Percentiles rank a stretch among this genome's conserved stretches.
Evolutionary conservation across 1,140 invertebrate genomes (phyloP).

Genomic region (Plectrocnemia conspersa): DNA sequence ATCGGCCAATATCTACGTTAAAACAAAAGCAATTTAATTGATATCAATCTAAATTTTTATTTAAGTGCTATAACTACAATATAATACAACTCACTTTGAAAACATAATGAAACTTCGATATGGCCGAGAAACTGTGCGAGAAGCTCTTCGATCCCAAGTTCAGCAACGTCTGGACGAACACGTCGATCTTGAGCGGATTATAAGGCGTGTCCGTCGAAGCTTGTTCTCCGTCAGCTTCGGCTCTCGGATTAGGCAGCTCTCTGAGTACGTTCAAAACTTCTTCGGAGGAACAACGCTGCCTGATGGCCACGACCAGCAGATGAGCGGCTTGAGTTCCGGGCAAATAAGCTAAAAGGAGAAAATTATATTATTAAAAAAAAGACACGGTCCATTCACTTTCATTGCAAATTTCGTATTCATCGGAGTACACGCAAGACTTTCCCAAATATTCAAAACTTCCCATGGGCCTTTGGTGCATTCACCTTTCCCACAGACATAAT

Average conservation of each 20-base stretch:
- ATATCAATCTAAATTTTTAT: constrained; percentile 2
- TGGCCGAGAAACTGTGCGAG: constrained; percentile 95
- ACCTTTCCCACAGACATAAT: too few species aligned
- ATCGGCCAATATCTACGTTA: constrained; percentile 75
- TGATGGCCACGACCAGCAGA: constrained; percentile 78
- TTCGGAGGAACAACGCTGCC: constrained; percentile 82
- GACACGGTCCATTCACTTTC: too few species aligned
- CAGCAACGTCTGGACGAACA: constrained; percentile 92
- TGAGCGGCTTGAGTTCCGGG: constrained; percentile 80
- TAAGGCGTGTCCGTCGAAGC: constrained; percentile 58
- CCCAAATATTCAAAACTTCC: too few species aligned
- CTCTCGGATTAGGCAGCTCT: constrained; percentile 72
- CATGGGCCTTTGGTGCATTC: too few species aligned
- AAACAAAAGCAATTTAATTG: constrained; percentile 19
- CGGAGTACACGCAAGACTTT: too few species aligned
- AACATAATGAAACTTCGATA: constrained; percentile 93
- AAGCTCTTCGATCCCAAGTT: constrained; percentile 95
- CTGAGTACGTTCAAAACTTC: constrained; percentile 87
- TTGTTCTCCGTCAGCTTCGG: constrained; percentile 63
- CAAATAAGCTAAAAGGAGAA: constrained; percentile 59
- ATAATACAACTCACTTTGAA: constrained; percentile 66
- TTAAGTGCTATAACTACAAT: background rate
- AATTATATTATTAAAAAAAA: too few species aligned
- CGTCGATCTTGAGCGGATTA: constrained; percentile 92
- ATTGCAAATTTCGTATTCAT: too few species aligned